Evolutionary conservation across 2,113 vertebrate genomes (phyloP).

Genomic region (human): GRCh38 chr3:20675501-20676000

Average conservation of each 20-base stretch:
- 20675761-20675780: background rate
- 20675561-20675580: background rate
- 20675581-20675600: background rate
- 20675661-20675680: background rate
- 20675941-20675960: background rate
- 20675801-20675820: background rate
- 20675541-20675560: background rate
- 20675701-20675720: background rate
- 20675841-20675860: background rate
- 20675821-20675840: background rate
- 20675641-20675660: background rate
- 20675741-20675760: background rate
- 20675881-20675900: background rate
- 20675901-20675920: background rate
- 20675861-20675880: background rate
- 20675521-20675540: background rate
- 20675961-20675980: background rate
- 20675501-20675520: background rate
- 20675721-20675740: too few relatives aligned
- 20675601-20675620: background rate
- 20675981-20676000: background rate
- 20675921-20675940: background rate
- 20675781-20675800: background rate
- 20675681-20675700: background rate
- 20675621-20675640: background rate